Evolutionary conservation across 2,797 vertebrate genomes (phyloP), one percentile per base, ranked within the genome.

Genomic region (Notolepis coatsorum): DNA sequence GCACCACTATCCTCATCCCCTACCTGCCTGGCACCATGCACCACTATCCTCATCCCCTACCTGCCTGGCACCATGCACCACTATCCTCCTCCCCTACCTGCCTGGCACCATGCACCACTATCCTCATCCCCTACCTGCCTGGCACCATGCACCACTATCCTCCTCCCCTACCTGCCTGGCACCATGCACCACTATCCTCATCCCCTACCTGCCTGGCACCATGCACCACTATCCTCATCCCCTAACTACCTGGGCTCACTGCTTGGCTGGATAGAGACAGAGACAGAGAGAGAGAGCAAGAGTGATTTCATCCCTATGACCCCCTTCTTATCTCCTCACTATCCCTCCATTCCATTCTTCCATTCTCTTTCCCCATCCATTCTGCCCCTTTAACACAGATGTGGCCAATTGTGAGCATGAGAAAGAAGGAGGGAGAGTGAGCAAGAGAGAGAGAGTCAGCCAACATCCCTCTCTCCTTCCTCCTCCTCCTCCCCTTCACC

Each of bases 401-500:
- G 82, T 83, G 75, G 58, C 67, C 57, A 35, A 70, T 48, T 18
- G 48, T 77, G 68, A 61, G 61, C 24, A 41, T 60, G 43, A 24
- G 15, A 41, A 64, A 61, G 49, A 68, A 66, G 63, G 7, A 48
- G 47, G 3, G 23, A 4, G 38, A 9, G 24, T 7, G 33, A 42
- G 20, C 9, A 27, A 20, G 52, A 41, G 41, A 25, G 21, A 64
- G 54, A 25, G 71, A 70, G 63, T 65, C 63, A 54, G 64, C 75
- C 76, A 52, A 68, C 64, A 59, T 86, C 79, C 71, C 67, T 71
- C 75, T 75, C 75, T 63, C 2, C 31, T 12, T 12, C 31, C 31
- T 75, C 75, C 75, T 78, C 73, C 58, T 79, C 72, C 65, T 75
- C 64, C 79, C 83, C 68, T 77, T 83, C 74, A 79, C 79, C 80